Evolutionary conservation across 2,113 vertebrate genomes (phyloP).

Genomic region (Isichthys henryi): DNA sequence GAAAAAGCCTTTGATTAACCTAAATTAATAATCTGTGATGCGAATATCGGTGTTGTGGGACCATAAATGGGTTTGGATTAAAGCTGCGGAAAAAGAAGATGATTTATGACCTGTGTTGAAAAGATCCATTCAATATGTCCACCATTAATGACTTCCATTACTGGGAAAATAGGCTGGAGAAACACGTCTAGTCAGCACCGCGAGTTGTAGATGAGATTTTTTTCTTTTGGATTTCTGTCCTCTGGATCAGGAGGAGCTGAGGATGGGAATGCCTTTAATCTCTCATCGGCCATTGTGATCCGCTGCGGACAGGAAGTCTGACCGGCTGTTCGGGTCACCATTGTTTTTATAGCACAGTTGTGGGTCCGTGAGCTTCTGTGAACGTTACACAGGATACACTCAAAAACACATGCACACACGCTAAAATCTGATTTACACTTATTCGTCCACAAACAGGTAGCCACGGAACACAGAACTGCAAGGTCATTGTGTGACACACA

Average conservation of each 20-base stretch:
- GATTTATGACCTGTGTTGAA: background rate
- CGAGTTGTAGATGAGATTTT: background rate
- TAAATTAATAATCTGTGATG: background rate
- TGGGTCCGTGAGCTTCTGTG: conserved; percentile 20
- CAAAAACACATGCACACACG: background rate
- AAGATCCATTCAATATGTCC: background rate
- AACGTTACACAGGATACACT: conserved; percentile 23
- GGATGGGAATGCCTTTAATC: conserved; percentile 32
- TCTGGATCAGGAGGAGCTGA: background rate
- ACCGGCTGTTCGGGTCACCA: conserved; percentile 27
- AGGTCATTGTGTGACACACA: background rate
- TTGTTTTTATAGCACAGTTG: conserved; percentile 33
- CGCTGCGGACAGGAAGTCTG: conserved; percentile 23
- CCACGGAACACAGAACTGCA: background rate
- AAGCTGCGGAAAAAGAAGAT: background rate
- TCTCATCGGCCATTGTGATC: conserved; percentile 34
- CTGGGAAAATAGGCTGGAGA: background rate
- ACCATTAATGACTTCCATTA: background rate
- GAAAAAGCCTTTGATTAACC: background rate
- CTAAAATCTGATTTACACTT: conserved; percentile 16
- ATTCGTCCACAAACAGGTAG: conserved; percentile 23
- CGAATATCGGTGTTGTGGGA: background rate
- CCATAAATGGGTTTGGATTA: background rate
- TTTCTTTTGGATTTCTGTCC: conserved; percentile 12
- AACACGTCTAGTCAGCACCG: background rate